These are phyloP conservation scores for Anisognathus igniventris DNA, from an alignment of 2,797 vertebrate genomes.

Conservation along the genomic window DNA sequence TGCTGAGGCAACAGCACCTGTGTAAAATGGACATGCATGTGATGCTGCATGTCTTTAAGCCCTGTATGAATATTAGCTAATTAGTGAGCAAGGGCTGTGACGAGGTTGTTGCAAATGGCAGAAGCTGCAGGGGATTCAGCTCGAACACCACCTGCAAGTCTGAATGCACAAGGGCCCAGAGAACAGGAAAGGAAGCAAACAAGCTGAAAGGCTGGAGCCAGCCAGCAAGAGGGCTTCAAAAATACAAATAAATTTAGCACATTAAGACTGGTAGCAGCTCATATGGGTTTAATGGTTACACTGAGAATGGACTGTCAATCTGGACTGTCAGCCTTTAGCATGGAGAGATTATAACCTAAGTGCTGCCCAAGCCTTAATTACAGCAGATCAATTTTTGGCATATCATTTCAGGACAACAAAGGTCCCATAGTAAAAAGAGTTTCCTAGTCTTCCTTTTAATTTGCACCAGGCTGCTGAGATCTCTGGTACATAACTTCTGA, in stretches of 20 bases:
- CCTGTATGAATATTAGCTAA: not conserved
- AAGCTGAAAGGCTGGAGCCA: not conserved
- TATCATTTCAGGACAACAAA: not conserved
- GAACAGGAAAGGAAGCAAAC: not conserved
- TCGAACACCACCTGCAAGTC: accelerated
- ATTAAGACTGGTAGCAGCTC: not conserved
- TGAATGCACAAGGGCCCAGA: not conserved
- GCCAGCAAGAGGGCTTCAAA: not conserved
- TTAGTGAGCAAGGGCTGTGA: not conserved
- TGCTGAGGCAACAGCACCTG: accelerated
- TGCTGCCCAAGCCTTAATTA: not conserved
- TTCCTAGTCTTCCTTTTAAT: not conserved
- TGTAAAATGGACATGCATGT: not conserved
- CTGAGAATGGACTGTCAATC: not conserved
- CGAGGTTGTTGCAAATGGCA: not conserved
- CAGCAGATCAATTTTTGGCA: not conserved
- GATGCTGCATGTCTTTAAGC: not conserved
- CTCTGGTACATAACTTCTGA: not conserved
- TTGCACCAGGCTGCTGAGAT: not conserved
- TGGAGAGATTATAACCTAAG: not conserved
- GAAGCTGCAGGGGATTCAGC: not conserved
- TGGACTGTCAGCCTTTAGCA: not conserved
- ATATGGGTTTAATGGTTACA: not conserved
- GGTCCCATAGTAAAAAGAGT: not conserved
- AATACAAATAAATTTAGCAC: not conserved